Evolutionary conservation across 2,797 vertebrate genomes (phyloP).

Genomic region (Bovichtus diacanthus): DNA sequence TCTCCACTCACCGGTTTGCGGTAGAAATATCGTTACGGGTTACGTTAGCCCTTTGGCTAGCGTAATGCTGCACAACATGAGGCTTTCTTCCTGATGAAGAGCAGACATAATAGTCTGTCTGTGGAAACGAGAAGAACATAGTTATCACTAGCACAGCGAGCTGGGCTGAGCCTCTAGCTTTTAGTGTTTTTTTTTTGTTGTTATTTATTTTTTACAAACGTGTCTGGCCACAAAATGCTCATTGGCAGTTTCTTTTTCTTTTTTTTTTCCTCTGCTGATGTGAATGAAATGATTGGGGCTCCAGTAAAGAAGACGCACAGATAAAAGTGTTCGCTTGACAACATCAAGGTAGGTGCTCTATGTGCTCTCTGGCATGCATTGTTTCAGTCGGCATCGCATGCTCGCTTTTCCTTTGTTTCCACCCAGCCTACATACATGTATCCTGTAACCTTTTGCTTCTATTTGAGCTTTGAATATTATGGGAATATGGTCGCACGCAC

Average conservation of each 20-base stretch:
- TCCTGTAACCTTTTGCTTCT: constrained; percentile 8
- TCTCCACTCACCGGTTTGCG: constrained; percentile 21
- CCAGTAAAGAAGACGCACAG: constrained; percentile 56
- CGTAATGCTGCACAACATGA: constrained; percentile 47
- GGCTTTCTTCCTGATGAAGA: constrained; percentile 51
- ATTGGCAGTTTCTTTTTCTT: neutral
- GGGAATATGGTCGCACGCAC: neutral
- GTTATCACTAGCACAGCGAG: constrained; percentile 57
- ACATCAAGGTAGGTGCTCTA: constrained; percentile 71
- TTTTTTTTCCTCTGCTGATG: constrained; percentile 9
- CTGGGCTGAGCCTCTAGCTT: constrained; percentile 45
- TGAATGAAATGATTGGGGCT: constrained; percentile 29
- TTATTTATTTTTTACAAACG: neutral
- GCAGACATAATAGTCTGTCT: constrained; percentile 64
- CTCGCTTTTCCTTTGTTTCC: constrained; percentile 54
- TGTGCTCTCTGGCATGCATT: constrained; percentile 55
- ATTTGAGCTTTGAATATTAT: neutral
- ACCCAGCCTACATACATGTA: neutral
- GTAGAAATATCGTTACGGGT: constrained; percentile 27
- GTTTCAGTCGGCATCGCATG: constrained; percentile 43
- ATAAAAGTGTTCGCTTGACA: constrained; percentile 66
- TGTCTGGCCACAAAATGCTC: constrained; percentile 2
- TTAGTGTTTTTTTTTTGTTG: neutral
- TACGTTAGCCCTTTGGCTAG: constrained; percentile 35
- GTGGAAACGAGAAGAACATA: constrained; percentile 50